A percentile compares a stretch with the other conserved stretches of the same genome.
Evolutionary conservation across 2,797 vertebrate genomes (phyloP).

Genomic region (Kryptopterus vitreolus): DNA sequence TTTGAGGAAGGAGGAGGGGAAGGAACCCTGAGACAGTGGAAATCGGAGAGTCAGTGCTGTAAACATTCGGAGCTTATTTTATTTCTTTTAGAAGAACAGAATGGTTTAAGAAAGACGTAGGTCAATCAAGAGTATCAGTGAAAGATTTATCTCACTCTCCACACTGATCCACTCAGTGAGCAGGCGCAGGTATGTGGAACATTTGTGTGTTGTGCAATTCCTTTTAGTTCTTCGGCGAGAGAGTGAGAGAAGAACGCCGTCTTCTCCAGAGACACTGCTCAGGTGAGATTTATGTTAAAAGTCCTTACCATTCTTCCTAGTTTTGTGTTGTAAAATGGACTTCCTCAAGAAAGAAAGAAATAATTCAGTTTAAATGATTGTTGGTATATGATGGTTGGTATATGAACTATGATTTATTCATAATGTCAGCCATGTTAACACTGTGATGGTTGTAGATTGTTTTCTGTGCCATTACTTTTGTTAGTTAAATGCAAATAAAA

Average conservation of each 20-base stretch:
- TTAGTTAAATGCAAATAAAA: neutral
- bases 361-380: neutral
- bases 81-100: slow-evolving; percentile 44
- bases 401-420: neutral
- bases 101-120: slow-evolving; percentile 41
- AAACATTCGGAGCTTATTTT: slow-evolving; percentile 63
- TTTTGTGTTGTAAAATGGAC: slow-evolving; percentile 25
- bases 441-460: neutral
- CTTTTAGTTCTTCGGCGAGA: slow-evolving; percentile 56
- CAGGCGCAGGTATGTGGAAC: slow-evolving; percentile 58
- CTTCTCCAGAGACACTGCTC: slow-evolving; percentile 59
- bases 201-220: slow-evolving; percentile 70
- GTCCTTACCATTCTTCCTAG: neutral
- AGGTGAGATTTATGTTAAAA: slow-evolving; percentile 67
- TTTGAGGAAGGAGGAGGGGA: slow-evolving; percentile 71
- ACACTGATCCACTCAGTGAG: slow-evolving; percentile 56
- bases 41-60: slow-evolving; percentile 55
- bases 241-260: slow-evolving; percentile 45
- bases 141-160: slow-evolving; percentile 51
- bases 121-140: slow-evolving; percentile 45
- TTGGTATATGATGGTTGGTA: slow-evolving; percentile 20
- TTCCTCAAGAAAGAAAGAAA: slow-evolving; percentile 15
- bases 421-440: slow-evolving; percentile 31
- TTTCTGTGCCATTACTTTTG: neutral
- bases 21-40: slow-evolving; percentile 52